Base-by-base conservation (phyloP, 2,113 vertebrate genomes). In the Cyanocitta stelleri region DNA sequence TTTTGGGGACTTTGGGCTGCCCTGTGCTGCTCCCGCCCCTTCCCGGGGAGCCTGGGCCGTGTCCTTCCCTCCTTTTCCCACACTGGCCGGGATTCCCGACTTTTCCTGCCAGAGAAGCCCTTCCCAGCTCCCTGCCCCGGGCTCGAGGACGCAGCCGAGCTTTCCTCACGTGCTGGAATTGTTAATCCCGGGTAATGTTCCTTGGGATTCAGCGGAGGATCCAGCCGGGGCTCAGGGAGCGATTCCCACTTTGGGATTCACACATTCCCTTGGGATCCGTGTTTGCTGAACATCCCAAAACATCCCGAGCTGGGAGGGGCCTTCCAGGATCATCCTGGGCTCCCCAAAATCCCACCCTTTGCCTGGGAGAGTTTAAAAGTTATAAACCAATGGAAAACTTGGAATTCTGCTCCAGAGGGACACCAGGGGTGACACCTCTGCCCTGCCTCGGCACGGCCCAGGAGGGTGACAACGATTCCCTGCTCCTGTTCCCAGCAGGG, bases 11-110 rank as follows among this genome's bases (percentile, higher is more conserved):
- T 39, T 33, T 3, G 66, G 51, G 58, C 26, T 13, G 48, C 48
- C 52, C 43, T 20, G 22, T 13, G 32, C 79, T 43, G 2, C 43
- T 32, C 33, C 48, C 37, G 66, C 10, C 14, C 44, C 59, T 39
- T 21, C 51, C 17, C 7, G 3, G 1, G 10, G 10, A 49, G 32
- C 49, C 51, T 22, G 54, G 44, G 32, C 68, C 39, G 1, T 0
- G 13, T 11, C 55, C 35, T 6, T 7, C 39, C 14, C 51, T 20
- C 46, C 24, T 2, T 52, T 58, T 58, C 24, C 48, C 77, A 17
- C 24, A 6, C 19, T 3, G 51, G 72, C 51, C 48, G 8, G 1
- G 2, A 51, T 51, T 64, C 85, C 76, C 12, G 69, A 20, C 2
- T 55, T 58, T 62, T 23, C 75, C 51, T 52, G 29, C 85, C 27